phyloP scores from a whole-genome alignment of 2,113 vertebrate genomes.

The Lasiurus cinereus region DNA sequence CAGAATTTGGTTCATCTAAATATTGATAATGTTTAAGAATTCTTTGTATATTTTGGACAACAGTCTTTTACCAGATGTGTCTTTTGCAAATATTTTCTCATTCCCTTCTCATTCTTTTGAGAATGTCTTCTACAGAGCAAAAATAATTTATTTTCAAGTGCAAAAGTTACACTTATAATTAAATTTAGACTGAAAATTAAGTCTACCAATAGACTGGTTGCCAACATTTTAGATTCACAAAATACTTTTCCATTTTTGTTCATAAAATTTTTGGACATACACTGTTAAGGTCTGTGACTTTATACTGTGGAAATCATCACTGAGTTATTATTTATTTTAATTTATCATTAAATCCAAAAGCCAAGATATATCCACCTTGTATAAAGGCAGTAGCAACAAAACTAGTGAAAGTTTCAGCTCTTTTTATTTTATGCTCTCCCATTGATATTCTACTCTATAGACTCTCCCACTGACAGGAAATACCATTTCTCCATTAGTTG shows the following conservation, averaged over 20 bases:
- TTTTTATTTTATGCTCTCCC: not conserved
- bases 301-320: not conserved
- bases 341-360: not conserved
- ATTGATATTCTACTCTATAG: not conserved
- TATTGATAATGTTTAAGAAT: not conserved
- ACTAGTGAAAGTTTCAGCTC: not conserved
- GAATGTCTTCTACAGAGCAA: not conserved
- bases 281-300: not conserved
- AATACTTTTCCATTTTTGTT: not conserved
- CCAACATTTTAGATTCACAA: not conserved
- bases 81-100: not conserved
- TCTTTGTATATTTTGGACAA: not conserved
- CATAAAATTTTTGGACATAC: not conserved
- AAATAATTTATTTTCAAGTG: not conserved
- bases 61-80: not conserved
- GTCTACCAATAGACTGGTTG: not conserved
- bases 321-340: not conserved
- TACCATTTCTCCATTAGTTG: not conserved
- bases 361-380: not conserved
- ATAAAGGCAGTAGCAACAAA: not conserved
- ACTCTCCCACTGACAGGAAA: not conserved
- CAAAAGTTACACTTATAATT: not conserved
- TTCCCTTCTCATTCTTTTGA: not conserved
- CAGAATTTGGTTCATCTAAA: not conserved
- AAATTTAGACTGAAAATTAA: not conserved